Evolutionary conservation across 2,113 vertebrate genomes (phyloP), one percentile per base, ranked within the genome.

Genomic region (Mohoua ochrocephala): DNA sequence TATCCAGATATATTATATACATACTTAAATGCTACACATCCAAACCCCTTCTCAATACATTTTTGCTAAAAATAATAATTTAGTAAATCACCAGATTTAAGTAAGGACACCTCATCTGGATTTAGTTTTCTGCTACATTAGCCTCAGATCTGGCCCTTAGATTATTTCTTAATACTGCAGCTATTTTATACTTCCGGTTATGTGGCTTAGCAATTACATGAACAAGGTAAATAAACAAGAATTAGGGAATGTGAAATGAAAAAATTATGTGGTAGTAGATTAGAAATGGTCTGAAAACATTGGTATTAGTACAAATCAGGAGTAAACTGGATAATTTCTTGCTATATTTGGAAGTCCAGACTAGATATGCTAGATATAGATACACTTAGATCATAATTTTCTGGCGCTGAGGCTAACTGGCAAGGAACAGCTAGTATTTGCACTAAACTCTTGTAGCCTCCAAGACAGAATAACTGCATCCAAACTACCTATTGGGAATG

Each of bases 61-160:
- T 85, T 76, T 79, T 76, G 4, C 6, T 77, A 69, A 69, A 31
- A 91, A 24, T 23, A 84, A 42, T 49, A 64, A 73, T 82, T 69
- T 69, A 73, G 12, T 61, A 80, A 73, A 94, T 92, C 45, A 61
- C 26, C 13, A 47, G 31, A 45, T 85, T 83, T 90, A 85, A 90
- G 16, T 92, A 83, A 88, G 91, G 41, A 22, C 31, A 33, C 23
- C 8, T 90, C 41, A 85, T 83, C 49, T 83, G 45, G 15, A 23
- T 88, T 97, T 77, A 81, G 63, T 77, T 92, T 96, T 93, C 91
- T 93, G 57, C 63, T 90, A 65, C 75, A 73, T 90, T 92, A 92
- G 22, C 27, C 37, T 77, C 57, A 93, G n/a, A 45, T 86, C 22
- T 65, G 35, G 2, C 15, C 19, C n/a, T 85, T 77, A 91, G 27